Evolutionary conservation across 2,888 invertebrate genomes (phyloP), one percentile per base, ranked within the genome.

Genomic region (Chrysolina haemoptera): DNA sequence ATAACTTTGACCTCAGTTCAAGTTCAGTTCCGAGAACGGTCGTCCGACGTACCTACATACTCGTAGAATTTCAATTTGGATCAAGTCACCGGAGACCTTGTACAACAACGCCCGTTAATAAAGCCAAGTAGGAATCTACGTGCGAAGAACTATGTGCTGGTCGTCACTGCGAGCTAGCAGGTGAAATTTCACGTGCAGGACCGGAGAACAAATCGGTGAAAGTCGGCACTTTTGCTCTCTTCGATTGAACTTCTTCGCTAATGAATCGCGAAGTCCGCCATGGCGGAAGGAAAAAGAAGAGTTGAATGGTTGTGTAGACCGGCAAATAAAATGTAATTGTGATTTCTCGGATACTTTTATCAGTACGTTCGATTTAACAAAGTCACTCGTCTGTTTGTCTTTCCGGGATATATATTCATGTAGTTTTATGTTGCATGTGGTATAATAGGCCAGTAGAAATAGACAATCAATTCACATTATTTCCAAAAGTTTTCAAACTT

Each of bases 201-300:
- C 22, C 59, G 59, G 59, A 59, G 59, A 59, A 22, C 59, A 27
- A 59, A 50, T 50, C 67, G 67, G 67, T 18, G 67, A 67, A 67
- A 67, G 67, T 67, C 67, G 67, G 67, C 18, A 53, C 67, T 67
- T 53, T 66, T 66, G 35, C 53, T 66, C 18, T 67, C 65, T 67
- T 40, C 53, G 50, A 35, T 53, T n/a, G 67, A 67, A 53, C 53
- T 67, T 55, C 50, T 67, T 67, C 53, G n/a, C 35, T 50, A 40
- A 40, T 67, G 67, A 67, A n/a, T 67, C 20, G 67, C 35, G 67
- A 55, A 20, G 53, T 35, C 12, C 14, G 40, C 6, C 53, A 20
- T 18, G 22, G 3, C 35, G 9, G 41, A 11, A 0, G 48, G 35
- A 10, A 43, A 12, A 22, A 27, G 22, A 11, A 10, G 50, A 53